A percentile compares a stretch with the other conserved stretches of the same genome.
Evolutionary conservation across 2,797 vertebrate species (phyloP).

Genomic region (Clarias platycephalus): DNA sequence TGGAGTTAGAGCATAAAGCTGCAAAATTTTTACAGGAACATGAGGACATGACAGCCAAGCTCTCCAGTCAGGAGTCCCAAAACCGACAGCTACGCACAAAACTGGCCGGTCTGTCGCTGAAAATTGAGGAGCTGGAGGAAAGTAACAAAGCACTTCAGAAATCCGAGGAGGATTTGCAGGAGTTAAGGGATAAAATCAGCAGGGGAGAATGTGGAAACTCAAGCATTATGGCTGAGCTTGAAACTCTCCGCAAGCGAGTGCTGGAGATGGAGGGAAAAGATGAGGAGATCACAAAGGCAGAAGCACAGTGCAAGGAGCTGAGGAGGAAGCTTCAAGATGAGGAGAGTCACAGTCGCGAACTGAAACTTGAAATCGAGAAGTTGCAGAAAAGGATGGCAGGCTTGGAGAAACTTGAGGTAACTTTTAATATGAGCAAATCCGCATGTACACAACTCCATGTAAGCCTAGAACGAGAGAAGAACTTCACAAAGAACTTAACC

Average conservation of each 20-base stretch:
- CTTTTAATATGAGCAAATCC: slow-evolving; percentile 81
- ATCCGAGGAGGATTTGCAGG: slow-evolving; percentile 88
- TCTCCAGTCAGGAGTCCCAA: slow-evolving; percentile 84
- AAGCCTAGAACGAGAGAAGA: slow-evolving; percentile 88
- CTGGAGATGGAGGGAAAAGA: slow-evolving; percentile 98
- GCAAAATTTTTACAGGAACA: slow-evolving; percentile 82
- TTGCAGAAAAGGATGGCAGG: slow-evolving; percentile 90
- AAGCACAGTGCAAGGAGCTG: slow-evolving; percentile 87
- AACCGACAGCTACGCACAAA: slow-evolving; percentile 85
- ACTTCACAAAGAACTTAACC: slow-evolving; percentile 81
- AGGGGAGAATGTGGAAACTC: slow-evolving; percentile 88
- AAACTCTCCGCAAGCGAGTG: slow-evolving; percentile 89
- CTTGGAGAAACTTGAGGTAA: slow-evolving; percentile 87
- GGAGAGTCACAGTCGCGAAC: slow-evolving; percentile 83
- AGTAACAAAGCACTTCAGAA: slow-evolving; percentile 83
- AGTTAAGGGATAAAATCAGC: slow-evolving; percentile 89
- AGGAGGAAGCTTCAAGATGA: slow-evolving; percentile 87
- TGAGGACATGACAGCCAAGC: slow-evolving; percentile 85
- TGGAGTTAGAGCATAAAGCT: slow-evolving; percentile 82
- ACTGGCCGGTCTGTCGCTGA: slow-evolving; percentile 75
- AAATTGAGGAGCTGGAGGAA: slow-evolving; percentile 89
- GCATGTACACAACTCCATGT: slow-evolving; percentile 84
- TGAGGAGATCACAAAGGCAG: slow-evolving; percentile 91
- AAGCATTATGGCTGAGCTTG: slow-evolving; percentile 87
- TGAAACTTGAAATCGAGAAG: slow-evolving; percentile 89